Conservation (phyloP, 2,797 vertebrate genomes). For the Staurois parvus region DNA sequence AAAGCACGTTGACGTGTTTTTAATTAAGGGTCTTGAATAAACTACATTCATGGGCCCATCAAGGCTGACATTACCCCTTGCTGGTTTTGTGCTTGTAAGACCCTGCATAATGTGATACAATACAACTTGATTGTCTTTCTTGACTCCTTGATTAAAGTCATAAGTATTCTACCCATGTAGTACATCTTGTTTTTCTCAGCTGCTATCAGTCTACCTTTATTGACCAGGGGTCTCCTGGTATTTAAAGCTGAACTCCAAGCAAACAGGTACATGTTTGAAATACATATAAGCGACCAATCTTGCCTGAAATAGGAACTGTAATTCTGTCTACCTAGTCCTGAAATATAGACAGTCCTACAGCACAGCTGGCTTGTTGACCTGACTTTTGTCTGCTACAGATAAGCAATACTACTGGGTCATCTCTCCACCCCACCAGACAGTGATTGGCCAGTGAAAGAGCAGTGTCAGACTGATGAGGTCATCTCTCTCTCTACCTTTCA, state of each 20-base stretch:
- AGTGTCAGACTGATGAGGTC: too few relatives aligned
- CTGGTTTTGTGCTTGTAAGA: background rate
- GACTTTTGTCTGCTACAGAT: background rate
- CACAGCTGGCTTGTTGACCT: too few relatives aligned
- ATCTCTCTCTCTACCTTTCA: too few relatives aligned
- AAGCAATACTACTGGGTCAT: too few relatives aligned
- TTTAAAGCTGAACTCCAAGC: constrained; percentile 3
- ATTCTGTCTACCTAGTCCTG: too few relatives aligned
- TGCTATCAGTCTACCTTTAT: background rate
- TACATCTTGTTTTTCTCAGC: background rate
- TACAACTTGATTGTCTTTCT: constrained; percentile 22
- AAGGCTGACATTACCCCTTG: background rate
- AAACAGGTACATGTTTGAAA: too few relatives aligned
- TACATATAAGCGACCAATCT: too few relatives aligned
- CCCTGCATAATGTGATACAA: constrained; percentile 13
- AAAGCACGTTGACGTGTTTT: constrained; percentile 20
- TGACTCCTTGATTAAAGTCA: background rate
- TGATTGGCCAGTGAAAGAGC: too few relatives aligned
- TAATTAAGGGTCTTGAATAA: constrained; percentile 21
- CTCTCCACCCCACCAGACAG: too few relatives aligned
- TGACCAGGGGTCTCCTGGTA: background rate
- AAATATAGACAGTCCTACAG: too few relatives aligned
- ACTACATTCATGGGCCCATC: background rate
- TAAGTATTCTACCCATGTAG: background rate
- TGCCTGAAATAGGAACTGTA: too few relatives aligned